Percentiles rank a stretch among this genome's conserved stretches.
Evolutionary conservation across 2,113 vertebrate species (phyloP).

Genomic region (Notothenia coriiceps): DNA sequence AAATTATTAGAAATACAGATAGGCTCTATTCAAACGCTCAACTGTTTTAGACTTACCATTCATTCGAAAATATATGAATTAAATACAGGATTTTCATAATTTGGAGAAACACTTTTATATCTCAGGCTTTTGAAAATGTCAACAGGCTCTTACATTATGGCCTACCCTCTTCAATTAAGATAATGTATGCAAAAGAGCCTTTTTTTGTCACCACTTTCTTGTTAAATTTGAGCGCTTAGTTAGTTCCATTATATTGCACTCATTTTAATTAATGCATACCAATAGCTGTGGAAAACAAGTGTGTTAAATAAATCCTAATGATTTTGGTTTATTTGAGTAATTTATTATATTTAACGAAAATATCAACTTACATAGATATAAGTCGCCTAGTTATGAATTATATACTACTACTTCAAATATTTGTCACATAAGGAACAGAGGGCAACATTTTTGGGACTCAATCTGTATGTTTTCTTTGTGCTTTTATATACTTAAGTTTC

Average conservation of each 20-base stretch:
- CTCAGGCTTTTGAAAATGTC: slow-evolving; percentile 40
- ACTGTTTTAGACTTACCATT: background rate
- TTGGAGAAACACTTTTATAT: slow-evolving; percentile 19
- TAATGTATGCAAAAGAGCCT: slow-evolving; percentile 39
- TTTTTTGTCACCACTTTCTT: slow-evolving; percentile 21
- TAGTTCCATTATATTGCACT: background rate
- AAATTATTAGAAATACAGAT: background rate
- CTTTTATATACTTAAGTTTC: background rate
- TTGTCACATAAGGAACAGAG: background rate
- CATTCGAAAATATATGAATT: slow-evolving; percentile 4
- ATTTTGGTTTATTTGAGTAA: background rate
- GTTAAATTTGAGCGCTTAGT: slow-evolving; percentile 8
- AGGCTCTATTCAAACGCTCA: background rate
- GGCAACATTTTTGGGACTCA: background rate
- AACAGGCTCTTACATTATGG: slow-evolving; percentile 26
- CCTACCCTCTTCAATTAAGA: slow-evolving; percentile 23
- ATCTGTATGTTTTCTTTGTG: background rate
- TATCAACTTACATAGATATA: background rate
- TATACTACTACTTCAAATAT: background rate
- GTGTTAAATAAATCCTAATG: background rate
- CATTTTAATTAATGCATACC: slow-evolving; percentile 1
- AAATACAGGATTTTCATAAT: slow-evolving; percentile 11
- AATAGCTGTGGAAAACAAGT: background rate
- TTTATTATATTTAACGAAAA: background rate
- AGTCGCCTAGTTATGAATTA: background rate